Evolutionary conservation across 2,113 vertebrate species (phyloP).

Genomic region (Bubo scandiacus): DNA sequence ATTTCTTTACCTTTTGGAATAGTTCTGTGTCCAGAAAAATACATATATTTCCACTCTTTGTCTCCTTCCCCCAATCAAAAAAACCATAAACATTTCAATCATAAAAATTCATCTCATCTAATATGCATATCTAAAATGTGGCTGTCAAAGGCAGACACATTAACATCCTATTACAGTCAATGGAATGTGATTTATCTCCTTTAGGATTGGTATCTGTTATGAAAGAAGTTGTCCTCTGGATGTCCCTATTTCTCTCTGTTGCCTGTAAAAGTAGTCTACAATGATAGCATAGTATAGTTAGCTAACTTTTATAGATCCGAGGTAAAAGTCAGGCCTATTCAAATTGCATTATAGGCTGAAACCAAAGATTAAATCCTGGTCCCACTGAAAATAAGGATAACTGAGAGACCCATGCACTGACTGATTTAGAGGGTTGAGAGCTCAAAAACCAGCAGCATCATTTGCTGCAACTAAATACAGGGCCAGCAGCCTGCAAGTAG

Average conservation of each 20-base stretch:
- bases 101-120: neutral
- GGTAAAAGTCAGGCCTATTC: neutral
- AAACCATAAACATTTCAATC: neutral
- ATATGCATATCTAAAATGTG: neutral
- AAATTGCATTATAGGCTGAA: neutral
- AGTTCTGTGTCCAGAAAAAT: neutral
- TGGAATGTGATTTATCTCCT: neutral
- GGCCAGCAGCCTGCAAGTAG: neutral
- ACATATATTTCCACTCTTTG: neutral
- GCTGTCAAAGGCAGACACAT: neutral
- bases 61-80: neutral
- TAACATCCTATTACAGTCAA: neutral
- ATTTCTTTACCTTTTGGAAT: neutral
- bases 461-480: neutral
- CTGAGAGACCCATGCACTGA: neutral
- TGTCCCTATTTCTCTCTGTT: neutral
- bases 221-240: neutral
- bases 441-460: neutral
- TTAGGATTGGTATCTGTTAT: neutral
- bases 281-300: neutral
- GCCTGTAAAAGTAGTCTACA: neutral
- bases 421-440: neutral
- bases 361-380: neutral
- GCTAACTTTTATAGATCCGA: neutral
- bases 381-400: neutral